These are phyloP conservation scores for Aplocera efformata DNA, from an alignment of 2,888 invertebrate genomes.

Conservation along the genomic window DNA sequence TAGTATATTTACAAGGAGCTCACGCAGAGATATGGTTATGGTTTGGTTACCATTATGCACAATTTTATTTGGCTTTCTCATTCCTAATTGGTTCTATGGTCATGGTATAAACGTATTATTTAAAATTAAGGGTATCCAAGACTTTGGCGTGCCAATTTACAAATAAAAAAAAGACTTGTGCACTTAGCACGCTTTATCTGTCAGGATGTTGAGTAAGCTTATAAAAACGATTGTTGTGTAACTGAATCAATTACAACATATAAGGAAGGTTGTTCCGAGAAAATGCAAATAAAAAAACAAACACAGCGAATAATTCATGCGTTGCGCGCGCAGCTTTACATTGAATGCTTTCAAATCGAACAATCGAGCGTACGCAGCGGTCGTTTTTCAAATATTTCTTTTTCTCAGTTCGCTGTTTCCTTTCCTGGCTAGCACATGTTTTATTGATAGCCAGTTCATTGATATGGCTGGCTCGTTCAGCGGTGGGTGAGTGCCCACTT, in stretches of 20 bases:
- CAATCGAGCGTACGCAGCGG: conserved; percentile 64
- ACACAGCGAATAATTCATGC: conserved; percentile 62
- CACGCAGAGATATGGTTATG: too few species aligned
- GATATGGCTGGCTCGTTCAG: conserved; percentile 79
- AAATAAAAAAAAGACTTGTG: background rate
- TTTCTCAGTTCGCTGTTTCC: conserved; percentile 76
- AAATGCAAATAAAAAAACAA: conserved; percentile 30
- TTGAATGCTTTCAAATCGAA: conserved; percentile 73
- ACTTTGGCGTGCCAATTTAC: too few species aligned
- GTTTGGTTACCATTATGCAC: too few species aligned
- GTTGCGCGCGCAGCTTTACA: conserved; percentile 62
- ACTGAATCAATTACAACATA: conserved; percentile 58
- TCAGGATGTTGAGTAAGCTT: conserved; percentile 40
- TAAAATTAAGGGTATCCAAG: too few species aligned
- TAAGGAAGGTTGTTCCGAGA: conserved; percentile 45
- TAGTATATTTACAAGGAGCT: too few species aligned
- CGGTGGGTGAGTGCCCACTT: conserved; percentile 78
- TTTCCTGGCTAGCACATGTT: conserved; percentile 78
- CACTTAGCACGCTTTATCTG: conserved; percentile 13
- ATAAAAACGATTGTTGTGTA: conserved; percentile 56
- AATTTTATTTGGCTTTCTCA: too few species aligned
- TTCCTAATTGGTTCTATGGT: too few species aligned
- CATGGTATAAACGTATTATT: too few species aligned
- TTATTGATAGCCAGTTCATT: conserved; percentile 80
- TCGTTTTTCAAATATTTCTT: conserved; percentile 75